A percentile compares a stretch with the other conserved stretches of the same genome.
Evolutionary conservation across 2,888 invertebrate genomes (phyloP).

Genomic region (Orgyia antiqua): DNA sequence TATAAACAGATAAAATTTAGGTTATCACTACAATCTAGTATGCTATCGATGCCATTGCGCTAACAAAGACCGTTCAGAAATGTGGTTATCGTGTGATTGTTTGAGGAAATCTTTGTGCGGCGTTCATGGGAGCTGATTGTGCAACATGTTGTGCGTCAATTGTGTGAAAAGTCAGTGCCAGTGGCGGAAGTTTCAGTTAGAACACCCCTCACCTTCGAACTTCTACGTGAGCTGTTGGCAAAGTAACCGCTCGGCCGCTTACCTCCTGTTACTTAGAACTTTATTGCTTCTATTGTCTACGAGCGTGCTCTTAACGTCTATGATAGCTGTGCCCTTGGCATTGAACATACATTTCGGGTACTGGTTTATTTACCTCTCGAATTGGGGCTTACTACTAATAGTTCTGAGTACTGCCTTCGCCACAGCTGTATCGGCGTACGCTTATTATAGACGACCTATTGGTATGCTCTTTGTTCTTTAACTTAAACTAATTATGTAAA

Average conservation of each 20-base stretch:
- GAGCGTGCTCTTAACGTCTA: conserved; percentile 39
- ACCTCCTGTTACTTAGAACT: conserved; percentile 37
- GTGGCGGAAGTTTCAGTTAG: conserved; percentile 43
- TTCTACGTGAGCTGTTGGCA: conserved; percentile 63
- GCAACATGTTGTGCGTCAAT: conserved; percentile 33
- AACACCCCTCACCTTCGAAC: conserved; percentile 44
- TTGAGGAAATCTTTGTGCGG: conserved; percentile 9
- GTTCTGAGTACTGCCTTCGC: conserved; percentile 45
- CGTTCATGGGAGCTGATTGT: conserved; percentile 10
- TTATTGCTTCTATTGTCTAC: conserved; percentile 47
- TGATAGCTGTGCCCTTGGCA: conserved; percentile 35
- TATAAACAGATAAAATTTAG: conserved; percentile 23
- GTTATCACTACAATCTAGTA: conserved; percentile 23
- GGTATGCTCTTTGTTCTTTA: conserved; percentile 36
- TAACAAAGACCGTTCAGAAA: conserved; percentile 14
- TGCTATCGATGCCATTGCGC: conserved; percentile 11
- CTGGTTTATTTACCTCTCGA: conserved; percentile 68
- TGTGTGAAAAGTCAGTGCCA: conserved; percentile 33
- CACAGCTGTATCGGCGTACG: conserved; percentile 45
- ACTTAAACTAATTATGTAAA: too few species aligned
- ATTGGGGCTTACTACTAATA: conserved; percentile 60
- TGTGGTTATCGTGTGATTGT: conserved; percentile 22
- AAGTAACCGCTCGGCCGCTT: conserved; percentile 41
- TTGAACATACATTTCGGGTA: conserved; percentile 38
- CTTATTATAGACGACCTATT: conserved; percentile 43